Evolutionary conservation across 2,797 vertebrate species (phyloP).

Genomic region (Danionella dracula): DNA sequence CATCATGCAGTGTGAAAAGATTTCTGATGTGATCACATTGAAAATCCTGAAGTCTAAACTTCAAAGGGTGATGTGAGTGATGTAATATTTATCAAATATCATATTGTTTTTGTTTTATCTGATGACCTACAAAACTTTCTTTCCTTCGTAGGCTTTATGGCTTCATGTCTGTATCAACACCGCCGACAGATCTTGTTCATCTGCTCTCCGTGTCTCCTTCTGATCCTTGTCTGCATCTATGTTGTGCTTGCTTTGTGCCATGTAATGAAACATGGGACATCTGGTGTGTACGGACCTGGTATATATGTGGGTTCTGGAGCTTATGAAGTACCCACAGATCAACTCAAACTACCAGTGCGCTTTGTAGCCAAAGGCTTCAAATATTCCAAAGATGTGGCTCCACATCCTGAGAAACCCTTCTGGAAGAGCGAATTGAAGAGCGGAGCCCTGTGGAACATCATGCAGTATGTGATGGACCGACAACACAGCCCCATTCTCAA

Average conservation of each 20-base stretch:
- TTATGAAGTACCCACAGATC: not conserved
- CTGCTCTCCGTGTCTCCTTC: constrained; percentile 47
- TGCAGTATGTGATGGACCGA: constrained; percentile 56
- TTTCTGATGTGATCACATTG: too few species aligned
- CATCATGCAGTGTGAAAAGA: too few species aligned
- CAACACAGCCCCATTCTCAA: constrained; percentile 58
- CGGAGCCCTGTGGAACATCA: constrained; percentile 59
- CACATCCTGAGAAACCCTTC: constrained; percentile 48
- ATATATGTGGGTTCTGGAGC: not conserved
- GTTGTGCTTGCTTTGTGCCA: not conserved
- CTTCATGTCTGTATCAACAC: constrained; percentile 31
- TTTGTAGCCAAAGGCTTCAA: constrained; percentile 47
- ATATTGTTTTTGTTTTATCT: too few species aligned
- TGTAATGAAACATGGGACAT: not conserved
- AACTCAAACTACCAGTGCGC: not conserved
- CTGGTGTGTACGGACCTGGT: not conserved
- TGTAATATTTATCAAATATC: too few species aligned
- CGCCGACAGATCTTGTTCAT: constrained; percentile 46
- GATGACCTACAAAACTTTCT: not conserved
- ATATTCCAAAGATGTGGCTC: not conserved
- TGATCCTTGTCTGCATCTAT: constrained; percentile 48
- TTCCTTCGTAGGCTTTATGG: constrained; percentile 57
- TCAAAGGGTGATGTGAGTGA: too few species aligned
- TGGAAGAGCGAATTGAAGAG: constrained; percentile 45
- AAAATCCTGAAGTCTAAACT: too few species aligned